Percentiles rank a stretch among this genome's conserved stretches.
Conservation (phyloP, 1,140 invertebrate species). For the Lepidurus couesii region DNA sequence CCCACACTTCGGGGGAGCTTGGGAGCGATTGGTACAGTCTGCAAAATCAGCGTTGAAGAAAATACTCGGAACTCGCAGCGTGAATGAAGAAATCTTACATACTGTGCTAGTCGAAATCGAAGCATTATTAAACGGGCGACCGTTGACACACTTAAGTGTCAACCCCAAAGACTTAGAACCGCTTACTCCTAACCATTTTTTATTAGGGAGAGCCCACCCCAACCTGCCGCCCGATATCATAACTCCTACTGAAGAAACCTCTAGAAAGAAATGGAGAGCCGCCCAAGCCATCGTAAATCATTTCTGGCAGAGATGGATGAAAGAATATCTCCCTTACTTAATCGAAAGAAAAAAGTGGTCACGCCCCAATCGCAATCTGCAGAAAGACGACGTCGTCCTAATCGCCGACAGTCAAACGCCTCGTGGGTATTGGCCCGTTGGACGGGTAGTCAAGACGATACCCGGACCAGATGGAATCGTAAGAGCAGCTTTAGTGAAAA, state of each 20-base stretch:
- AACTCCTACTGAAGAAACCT: neutral
- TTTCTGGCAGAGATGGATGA: conserved; percentile 36
- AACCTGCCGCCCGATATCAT: conserved; percentile 25
- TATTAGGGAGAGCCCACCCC: conserved; percentile 25
- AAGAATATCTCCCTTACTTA: conserved; percentile 32
- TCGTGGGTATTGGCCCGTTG: conserved; percentile 8
- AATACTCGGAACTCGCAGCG: conserved; percentile 27
- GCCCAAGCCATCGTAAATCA: conserved; percentile 29
- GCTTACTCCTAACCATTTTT: conserved; percentile 30
- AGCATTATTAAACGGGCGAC: conserved; percentile 37
- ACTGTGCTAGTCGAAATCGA: conserved; percentile 37
- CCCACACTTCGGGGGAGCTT: conserved; percentile 38
- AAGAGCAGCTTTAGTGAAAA: conserved; percentile 14
- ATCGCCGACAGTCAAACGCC: conserved; percentile 3
- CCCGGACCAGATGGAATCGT: conserved; percentile 24
- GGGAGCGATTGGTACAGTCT: conserved; percentile 38
- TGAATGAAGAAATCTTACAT: conserved; percentile 34
- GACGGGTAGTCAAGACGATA: neutral
- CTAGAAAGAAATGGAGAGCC: conserved; percentile 32
- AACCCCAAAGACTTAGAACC: conserved; percentile 26
- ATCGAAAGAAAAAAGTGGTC: conserved; percentile 25
- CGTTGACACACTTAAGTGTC: conserved; percentile 32
- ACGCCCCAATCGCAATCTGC: neutral
- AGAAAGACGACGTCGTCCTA: conserved; percentile 25
- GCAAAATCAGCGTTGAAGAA: conserved; percentile 29